Conservation (phyloP, 1,140 invertebrate species). For the Homarus americanus region DNA sequence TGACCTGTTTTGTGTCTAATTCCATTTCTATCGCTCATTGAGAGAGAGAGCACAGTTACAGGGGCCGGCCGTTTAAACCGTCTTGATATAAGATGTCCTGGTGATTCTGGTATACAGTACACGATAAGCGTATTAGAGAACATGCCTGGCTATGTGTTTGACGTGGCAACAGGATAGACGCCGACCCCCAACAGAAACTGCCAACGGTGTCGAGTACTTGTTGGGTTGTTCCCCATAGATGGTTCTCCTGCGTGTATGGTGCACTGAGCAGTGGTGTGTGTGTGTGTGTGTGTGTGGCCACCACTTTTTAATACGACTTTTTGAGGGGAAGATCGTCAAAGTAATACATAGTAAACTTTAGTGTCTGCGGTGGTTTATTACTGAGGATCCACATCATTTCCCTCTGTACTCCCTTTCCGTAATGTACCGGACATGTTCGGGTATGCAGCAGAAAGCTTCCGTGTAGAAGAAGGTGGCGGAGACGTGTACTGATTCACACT, state of each 20-base stretch:
- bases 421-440: background rate
- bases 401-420: background rate
- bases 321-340: background rate
- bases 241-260: background rate
- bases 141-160: conserved; percentile 24
- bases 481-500: background rate
- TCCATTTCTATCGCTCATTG: conserved; percentile 60
- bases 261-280: background rate
- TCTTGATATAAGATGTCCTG: conserved; percentile 57
- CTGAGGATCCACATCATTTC: background rate
- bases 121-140: conserved; percentile 66
- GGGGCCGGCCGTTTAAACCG: conserved; percentile 34
- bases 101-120: conserved; percentile 54
- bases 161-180: conserved; percentile 30
- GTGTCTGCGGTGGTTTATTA: background rate
- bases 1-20: conserved; percentile 67
- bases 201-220: conserved; percentile 4
- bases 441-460: background rate
- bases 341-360: background rate
- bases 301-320: background rate
- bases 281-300: background rate
- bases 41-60: conserved; percentile 42
- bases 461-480: background rate
- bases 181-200: conserved; percentile 2
- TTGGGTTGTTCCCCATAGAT: background rate